Percentiles rank a stretch among this genome's conserved stretches.
Evolutionary conservation across 2,113 vertebrate genomes (phyloP).

Genomic region (Miniopterus natalensis): DNA sequence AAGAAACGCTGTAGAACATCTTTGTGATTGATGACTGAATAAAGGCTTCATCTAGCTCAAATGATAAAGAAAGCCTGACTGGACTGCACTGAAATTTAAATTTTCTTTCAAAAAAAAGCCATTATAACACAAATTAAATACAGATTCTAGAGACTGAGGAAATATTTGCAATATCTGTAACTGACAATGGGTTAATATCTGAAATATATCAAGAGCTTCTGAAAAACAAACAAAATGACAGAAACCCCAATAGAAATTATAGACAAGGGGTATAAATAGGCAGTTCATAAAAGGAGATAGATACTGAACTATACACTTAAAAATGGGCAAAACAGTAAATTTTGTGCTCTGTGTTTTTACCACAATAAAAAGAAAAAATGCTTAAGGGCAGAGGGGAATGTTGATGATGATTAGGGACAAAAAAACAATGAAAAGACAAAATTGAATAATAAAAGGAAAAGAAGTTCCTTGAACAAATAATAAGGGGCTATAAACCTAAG

Average conservation of each 20-base stretch:
- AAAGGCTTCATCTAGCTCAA: neutral
- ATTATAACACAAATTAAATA: neutral
- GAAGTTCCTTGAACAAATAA: neutral
- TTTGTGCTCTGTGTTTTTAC: neutral
- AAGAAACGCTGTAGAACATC: neutral
- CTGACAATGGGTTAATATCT: neutral
- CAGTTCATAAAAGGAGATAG: neutral
- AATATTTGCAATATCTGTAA: neutral
- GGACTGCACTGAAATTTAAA: neutral
- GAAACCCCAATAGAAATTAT: neutral
- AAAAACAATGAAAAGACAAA: constrained; percentile 8
- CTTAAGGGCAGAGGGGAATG: neutral
- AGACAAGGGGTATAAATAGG: neutral
- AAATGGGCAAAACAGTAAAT: neutral
- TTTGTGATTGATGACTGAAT: neutral
- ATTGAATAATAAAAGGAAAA: neutral
- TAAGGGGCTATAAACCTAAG: neutral
- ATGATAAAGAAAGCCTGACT: constrained; percentile 38
- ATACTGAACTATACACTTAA: too few species aligned
- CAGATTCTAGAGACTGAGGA: neutral
- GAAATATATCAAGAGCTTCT: neutral
- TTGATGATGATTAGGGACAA: neutral
- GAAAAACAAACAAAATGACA: neutral
- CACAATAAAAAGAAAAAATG: neutral
- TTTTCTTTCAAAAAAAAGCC: neutral